Percentiles rank a stretch among this genome's conserved stretches.
Conservation (phyloP, 2,797 vertebrate genomes). For the Hemitrygon akajei region DNA sequence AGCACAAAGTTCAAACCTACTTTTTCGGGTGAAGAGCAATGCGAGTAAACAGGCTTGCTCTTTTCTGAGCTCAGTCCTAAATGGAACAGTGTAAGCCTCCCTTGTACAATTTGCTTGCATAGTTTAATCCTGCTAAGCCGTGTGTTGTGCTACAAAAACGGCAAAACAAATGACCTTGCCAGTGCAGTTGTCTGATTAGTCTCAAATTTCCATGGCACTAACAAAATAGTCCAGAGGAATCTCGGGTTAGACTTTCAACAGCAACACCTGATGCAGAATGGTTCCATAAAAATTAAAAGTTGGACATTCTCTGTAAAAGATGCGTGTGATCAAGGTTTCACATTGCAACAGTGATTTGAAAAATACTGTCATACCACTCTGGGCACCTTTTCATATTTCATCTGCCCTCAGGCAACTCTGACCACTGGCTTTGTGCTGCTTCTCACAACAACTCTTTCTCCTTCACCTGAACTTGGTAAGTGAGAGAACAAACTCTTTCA, state of each 20-base stretch:
- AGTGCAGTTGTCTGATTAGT: neutral
- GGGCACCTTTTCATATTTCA: too few relatives aligned
- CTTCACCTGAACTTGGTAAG: too few relatives aligned
- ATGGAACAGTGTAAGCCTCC: neutral
- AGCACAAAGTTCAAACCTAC: neutral
- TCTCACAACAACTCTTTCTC: too few relatives aligned
- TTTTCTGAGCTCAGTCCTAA: neutral
- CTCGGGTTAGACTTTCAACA: neutral
- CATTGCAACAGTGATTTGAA: neutral
- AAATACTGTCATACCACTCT: neutral
- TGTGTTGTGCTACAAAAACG: neutral
- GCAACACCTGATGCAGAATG: neutral
- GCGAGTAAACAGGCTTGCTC: neutral
- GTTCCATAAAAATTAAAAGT: neutral
- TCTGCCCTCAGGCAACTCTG: too few relatives aligned
- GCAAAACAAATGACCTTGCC: neutral
- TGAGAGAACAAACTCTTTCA: too few relatives aligned
- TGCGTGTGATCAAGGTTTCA: neutral
- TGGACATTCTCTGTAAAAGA: neutral
- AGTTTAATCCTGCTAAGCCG: neutral
- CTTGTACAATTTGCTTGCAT: neutral
- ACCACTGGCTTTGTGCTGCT: too few relatives aligned
- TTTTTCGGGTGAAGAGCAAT: neutral
- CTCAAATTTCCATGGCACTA: neutral
- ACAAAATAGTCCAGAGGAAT: neutral